A percentile compares a stretch with the other conserved stretches of the same genome.
Evolutionary conservation across 2,797 vertebrate species (phyloP).

Genomic region (Karalla daura): DNA sequence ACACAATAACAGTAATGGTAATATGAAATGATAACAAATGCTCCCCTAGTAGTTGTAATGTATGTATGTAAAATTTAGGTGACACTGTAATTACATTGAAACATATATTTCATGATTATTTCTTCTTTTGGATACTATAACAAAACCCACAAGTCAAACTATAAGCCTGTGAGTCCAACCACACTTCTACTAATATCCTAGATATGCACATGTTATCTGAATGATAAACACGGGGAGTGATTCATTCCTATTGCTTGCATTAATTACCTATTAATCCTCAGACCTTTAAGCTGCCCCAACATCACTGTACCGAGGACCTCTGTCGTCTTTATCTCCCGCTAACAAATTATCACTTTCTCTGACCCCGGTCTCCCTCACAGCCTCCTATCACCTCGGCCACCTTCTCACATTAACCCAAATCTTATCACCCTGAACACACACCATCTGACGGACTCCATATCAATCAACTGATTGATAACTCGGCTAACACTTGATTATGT

Average conservation of each 20-base stretch:
- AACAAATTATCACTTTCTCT: conserved; percentile 68
- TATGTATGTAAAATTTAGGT: too few relatives aligned
- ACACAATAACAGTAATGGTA: too few relatives aligned
- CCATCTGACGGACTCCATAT: conserved; percentile 35
- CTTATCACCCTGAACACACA: conserved; percentile 66
- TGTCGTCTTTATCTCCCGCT: conserved; percentile 50
- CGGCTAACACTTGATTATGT: conserved; percentile 47
- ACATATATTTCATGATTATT: neutral
- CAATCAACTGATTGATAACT: conserved; percentile 62
- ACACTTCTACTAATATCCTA: neutral
- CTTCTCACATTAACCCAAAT: conserved; percentile 66
- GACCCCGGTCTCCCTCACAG: conserved; percentile 40
- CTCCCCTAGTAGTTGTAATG: too few relatives aligned
- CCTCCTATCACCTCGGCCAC: conserved; percentile 53
- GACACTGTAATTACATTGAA: too few relatives aligned
- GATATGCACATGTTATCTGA: neutral
- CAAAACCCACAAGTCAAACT: neutral
- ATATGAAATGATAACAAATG: too few relatives aligned
- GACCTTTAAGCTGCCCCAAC: neutral
- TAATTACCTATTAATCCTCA: conserved; percentile 1
- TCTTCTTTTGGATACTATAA: neutral
- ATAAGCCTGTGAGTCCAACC: neutral
- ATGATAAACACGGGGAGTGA: neutral
- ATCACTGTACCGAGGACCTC: neutral
- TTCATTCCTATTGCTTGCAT: neutral